These are phyloP conservation scores for Conus canariensis DNA, from an alignment of 2,888 invertebrate genomes.

Conservation along the genomic window DNA sequence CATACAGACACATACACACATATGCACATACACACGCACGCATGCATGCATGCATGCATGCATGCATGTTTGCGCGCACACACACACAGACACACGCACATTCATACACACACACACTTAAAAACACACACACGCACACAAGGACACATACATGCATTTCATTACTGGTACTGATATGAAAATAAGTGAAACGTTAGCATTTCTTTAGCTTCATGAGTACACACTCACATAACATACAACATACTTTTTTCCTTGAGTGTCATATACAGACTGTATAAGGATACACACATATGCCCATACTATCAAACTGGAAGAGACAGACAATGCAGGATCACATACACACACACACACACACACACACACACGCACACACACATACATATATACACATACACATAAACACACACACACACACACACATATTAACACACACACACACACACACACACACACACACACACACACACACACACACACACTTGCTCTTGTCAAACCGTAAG, in stretches of 20 bases:
- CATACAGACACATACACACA: not conserved
- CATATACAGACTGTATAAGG: no score
- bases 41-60: not conserved
- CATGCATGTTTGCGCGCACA: not conserved
- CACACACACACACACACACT: not conserved
- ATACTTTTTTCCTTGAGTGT: no score
- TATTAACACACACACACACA: slow-evolving; percentile 53
- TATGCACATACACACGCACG: not conserved
- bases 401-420: slow-evolving; percentile 9
- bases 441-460: not conserved
- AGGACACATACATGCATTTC: not conserved
- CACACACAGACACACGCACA: not conserved
- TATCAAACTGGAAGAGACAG: no score
- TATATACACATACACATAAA: not conserved
- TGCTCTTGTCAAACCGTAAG: not conserved
- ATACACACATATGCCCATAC: no score
- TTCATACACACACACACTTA: not conserved
- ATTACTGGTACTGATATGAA: no score
- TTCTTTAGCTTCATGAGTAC: no score
- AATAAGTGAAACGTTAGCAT: not conserved
- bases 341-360: not conserved
- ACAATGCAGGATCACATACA: no score
- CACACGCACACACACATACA: not conserved
- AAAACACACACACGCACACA: not conserved
- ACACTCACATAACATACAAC: no score